Evolutionary conservation across 1,140 invertebrate species (phyloP), one percentile per base, ranked within the genome.

Genomic region (Nilaparvata lugens): DNA sequence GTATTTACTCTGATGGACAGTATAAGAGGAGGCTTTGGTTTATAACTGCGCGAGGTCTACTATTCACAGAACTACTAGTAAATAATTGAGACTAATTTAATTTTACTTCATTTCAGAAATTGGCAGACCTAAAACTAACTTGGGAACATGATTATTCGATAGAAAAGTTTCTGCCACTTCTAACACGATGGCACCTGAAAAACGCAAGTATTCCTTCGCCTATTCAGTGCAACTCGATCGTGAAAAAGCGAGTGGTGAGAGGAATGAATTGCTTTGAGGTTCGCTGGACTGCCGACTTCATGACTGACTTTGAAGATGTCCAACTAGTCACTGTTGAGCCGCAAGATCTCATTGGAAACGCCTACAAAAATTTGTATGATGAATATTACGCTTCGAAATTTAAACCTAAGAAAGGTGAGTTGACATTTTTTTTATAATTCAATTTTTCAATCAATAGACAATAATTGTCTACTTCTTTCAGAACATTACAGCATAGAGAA

Each of bases 141-240:
- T 93, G 89, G 89, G 79, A 83, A n/a, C 79, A 84, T 68, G 77
- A 82, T 21, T 90, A 91, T 69, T 79, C 84, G 42, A 82, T 89
- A 60, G 81, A 85, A 64, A 92, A 92, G 73, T 83, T 89, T 62
- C 76, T 92, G 56, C 86, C 88, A 0, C 69, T 93, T 13, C 68
- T 87, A 4, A 89, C 85, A 1, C 78, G 87, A 51, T 88, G 86
- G 85, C 84, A 85, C 65, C 66, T 85, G 38, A 42, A 73, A 52
- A 72, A 81, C 70, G 64, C 63, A 31, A 60, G 60, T 14, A 24
- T 28, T 11, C n/a, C 40, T 0, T 58, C 48, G 11, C 60, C 52
- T 48, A 43, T 70, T 25, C 31, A 52, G 52, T 58, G 67, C 14
- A 55, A 56, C 54, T 4, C 25, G 13, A 68, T 70, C n/a, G 23